Percentiles rank a stretch among this genome's conserved stretches.
phyloP scores from a whole-genome alignment of 2,797 vertebrate genomes.

The Macropodus opercularis region DNA sequence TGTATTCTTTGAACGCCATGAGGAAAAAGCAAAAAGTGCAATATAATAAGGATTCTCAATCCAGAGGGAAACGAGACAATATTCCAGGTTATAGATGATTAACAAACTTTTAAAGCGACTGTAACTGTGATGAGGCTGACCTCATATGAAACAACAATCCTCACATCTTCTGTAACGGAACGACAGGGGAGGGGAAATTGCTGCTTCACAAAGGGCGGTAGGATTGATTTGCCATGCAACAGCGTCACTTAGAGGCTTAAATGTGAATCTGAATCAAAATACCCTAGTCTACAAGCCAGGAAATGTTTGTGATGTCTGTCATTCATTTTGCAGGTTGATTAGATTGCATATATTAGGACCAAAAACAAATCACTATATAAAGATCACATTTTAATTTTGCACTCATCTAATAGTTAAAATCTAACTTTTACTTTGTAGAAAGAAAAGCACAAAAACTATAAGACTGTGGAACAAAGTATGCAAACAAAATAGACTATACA shows the following conservation, averaged over 20 bases:
- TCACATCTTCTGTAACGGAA: constrained; percentile 23
- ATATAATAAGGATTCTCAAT: background rate
- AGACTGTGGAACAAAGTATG: too few species aligned
- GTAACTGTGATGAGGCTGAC: background rate
- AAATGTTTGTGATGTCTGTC: too few species aligned
- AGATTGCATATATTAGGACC: too few species aligned
- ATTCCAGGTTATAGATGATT: background rate
- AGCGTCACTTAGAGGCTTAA: too few species aligned
- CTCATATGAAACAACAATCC: background rate
- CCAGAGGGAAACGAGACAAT: background rate
- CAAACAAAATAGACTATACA: too few species aligned
- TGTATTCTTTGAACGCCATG: background rate
- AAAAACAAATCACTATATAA: too few species aligned
- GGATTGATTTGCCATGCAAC: background rate
- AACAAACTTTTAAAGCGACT: background rate
- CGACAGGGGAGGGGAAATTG: constrained; percentile 15
- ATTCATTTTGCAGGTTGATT: too few species aligned
- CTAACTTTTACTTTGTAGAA: too few species aligned
- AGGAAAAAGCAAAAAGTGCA: background rate
- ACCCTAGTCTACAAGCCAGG: too few species aligned
- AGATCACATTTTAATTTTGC: too few species aligned
- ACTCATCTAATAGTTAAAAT: too few species aligned
- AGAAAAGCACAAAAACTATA: too few species aligned
- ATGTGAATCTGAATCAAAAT: background rate
- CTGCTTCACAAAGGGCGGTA: background rate